These are phyloP conservation scores for Cranoglanis bouderius DNA, from an alignment of 2,113 vertebrate genomes.

Conservation along the genomic window DNA sequence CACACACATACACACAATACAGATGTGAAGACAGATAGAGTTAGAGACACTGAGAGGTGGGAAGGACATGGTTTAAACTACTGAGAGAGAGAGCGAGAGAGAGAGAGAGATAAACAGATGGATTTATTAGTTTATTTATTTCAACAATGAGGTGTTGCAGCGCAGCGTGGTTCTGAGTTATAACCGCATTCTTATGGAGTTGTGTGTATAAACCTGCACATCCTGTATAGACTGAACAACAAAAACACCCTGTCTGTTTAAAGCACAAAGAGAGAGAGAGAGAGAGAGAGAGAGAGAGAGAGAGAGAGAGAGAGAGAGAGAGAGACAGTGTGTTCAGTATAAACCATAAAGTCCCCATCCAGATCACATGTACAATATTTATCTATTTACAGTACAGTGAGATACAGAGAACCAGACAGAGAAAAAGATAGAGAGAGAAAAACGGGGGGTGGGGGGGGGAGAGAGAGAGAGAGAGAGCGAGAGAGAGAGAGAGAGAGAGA, in stretches of 20 bases:
- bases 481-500: background rate
- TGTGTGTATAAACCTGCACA: background rate
- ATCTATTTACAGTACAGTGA: background rate
- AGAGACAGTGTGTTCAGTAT: background rate
- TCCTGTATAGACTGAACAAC: background rate
- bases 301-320: background rate
- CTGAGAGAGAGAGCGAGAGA: background rate
- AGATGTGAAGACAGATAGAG: background rate
- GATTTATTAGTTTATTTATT: conserved; percentile 8
- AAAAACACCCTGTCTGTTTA: background rate
- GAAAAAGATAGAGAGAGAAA: background rate
- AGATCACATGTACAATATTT: background rate
- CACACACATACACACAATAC: conserved; percentile 14
- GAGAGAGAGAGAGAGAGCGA: background rate
- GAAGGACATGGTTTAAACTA: background rate
- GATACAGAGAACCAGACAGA: background rate
- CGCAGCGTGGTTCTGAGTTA: background rate
- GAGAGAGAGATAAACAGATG: background rate
- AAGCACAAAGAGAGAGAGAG: background rate
- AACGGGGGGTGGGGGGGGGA: too few relatives aligned
- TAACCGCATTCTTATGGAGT: background rate
- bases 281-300: background rate
- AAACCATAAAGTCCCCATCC: background rate
- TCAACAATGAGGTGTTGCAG: background rate
- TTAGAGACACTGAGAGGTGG: background rate